These are phyloP conservation scores for Caenorhabditis sulstoni DNA, from an alignment of 2,888 invertebrate species.

Conservation along the genomic window DNA sequence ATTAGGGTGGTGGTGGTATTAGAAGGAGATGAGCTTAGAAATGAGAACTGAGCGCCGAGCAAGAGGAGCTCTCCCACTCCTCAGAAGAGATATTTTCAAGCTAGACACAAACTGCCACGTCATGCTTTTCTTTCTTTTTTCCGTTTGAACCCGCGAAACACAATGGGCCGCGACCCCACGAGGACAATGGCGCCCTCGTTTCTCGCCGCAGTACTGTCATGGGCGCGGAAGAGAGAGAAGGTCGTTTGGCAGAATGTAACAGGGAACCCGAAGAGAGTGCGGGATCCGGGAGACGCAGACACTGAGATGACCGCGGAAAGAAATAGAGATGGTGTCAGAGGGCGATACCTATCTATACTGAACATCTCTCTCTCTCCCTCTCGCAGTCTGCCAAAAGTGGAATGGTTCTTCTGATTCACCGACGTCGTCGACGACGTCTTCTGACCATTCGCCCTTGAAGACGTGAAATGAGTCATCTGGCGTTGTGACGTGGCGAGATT, in stretches of 20 bases:
- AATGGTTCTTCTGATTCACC: constrained; percentile 15
- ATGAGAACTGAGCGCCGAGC: background rate
- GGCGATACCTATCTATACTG: constrained; percentile 52
- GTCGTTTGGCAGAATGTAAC: constrained; percentile 51
- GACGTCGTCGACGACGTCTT: too few species aligned
- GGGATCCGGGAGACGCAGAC: constrained; percentile 25
- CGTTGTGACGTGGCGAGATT: background rate
- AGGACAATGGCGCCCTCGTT: constrained; percentile 49
- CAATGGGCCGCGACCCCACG: constrained; percentile 15
- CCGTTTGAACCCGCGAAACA: constrained; percentile 42
- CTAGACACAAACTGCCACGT: constrained; percentile 17
- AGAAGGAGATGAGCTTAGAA: background rate
- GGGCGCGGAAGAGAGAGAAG: constrained; percentile 38
- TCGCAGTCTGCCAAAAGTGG: constrained; percentile 31
- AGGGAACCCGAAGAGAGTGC: constrained; percentile 7
- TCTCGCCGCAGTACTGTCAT: constrained; percentile 38
- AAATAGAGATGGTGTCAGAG: constrained; percentile 48
- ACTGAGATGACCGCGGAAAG: constrained; percentile 36
- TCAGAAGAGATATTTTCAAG: too few species aligned
- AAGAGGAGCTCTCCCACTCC: background rate
- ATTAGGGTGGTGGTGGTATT: background rate
- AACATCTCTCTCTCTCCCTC: constrained; percentile 28
- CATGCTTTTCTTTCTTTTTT: background rate
- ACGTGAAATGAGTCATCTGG: constrained; percentile 29
- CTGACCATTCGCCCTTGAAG: constrained; percentile 42